Evolutionary conservation across 1,140 invertebrate species (phyloP).

Genomic region (Heliconius congener): DNA sequence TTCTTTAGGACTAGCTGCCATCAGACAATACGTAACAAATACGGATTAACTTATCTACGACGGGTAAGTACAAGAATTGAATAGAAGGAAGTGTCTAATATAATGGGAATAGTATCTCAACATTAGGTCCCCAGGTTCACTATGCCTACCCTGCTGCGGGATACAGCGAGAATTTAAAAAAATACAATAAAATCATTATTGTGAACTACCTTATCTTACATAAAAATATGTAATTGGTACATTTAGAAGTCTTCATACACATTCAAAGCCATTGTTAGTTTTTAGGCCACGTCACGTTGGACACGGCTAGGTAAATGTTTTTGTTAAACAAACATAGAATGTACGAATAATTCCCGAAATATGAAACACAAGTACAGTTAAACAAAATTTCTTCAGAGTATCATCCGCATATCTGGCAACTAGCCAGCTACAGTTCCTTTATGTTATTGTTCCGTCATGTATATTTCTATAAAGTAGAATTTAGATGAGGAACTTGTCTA

Average conservation of each 20-base stretch:
- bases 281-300: neutral
- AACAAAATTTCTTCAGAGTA: conserved; percentile 16
- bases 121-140: too few species aligned
- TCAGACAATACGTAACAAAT: too few species aligned
- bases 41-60: too few species aligned
- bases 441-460: neutral
- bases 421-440: conserved; percentile 17
- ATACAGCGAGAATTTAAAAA: neutral
- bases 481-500: neutral
- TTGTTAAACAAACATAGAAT: conserved; percentile 1
- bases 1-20: too few species aligned
- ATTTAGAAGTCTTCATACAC: neutral
- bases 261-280: neutral
- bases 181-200: neutral
- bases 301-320: conserved; percentile 2
- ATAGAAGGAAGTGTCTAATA: too few species aligned
- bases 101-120: too few species aligned
- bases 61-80: too few species aligned
- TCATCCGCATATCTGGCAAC: conserved; percentile 24
- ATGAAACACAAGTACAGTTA: conserved; percentile 18
- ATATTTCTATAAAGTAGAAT: conserved; percentile 8
- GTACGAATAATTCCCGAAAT: conserved; percentile 5
- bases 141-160: too few species aligned
- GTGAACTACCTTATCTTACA: neutral
- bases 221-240: neutral